Percentiles rank a stretch among this genome's conserved stretches.
Evolutionary conservation across 2,113 vertebrate genomes (phyloP).

Genomic region (Oryzias woworae): DNA sequence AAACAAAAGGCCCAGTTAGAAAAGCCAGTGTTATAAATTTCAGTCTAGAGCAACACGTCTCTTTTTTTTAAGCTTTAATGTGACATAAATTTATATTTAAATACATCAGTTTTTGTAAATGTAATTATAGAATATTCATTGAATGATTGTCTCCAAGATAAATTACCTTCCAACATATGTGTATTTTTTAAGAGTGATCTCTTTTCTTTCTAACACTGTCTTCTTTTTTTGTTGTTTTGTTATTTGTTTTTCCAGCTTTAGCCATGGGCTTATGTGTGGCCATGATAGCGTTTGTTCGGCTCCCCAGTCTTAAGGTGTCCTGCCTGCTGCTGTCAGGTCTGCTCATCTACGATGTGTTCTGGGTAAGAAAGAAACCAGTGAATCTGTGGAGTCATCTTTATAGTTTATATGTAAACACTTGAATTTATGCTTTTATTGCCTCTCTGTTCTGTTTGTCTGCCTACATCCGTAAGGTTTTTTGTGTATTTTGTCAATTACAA

Average conservation of each 20-base stretch:
- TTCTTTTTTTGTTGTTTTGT: conserved; percentile 1
- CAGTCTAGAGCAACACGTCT: no score
- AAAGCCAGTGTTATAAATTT: no score
- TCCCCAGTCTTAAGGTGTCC: conserved; percentile 98
- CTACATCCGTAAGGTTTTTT: no score
- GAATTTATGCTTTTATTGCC: no score
- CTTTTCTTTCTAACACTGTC: neutral
- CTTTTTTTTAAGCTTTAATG: no score
- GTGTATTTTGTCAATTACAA: no score
- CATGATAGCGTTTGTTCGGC: conserved; percentile 98
- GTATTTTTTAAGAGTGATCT: neutral
- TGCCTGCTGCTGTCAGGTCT: conserved; percentile 97
- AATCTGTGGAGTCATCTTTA: no score
- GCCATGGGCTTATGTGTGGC: conserved; percentile 99
- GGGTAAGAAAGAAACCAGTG: conserved; percentile 81
- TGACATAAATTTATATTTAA: no score
- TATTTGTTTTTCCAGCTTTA: conserved; percentile 80
- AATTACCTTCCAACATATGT: neutral
- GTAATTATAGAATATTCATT: neutral
- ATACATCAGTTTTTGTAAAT: neutral
- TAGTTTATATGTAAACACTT: no score
- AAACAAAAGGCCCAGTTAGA: no score
- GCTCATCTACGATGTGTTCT: conserved; percentile 99
- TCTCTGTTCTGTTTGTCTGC: no score
- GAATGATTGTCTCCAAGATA: neutral